phyloP scores from a whole-genome alignment of 2,888 invertebrate species.

The Kryphioiulus occultus region DNA sequence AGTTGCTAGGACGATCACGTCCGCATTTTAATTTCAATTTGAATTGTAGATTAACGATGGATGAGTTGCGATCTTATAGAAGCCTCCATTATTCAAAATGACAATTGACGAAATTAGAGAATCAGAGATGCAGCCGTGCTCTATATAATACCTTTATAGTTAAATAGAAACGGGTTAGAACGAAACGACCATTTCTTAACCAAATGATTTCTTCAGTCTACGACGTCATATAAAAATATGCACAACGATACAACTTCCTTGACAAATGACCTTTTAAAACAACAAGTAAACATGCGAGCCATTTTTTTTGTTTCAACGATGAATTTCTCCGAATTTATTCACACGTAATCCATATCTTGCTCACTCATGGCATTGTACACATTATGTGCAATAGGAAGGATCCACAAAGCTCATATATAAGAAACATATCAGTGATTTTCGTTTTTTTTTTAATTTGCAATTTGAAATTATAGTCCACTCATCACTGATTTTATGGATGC shows the following conservation, averaged over 20 bases:
- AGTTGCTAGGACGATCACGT: neutral
- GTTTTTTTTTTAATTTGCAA: neutral
- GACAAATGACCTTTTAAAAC: neutral
- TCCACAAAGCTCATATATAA: neutral
- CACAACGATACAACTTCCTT: neutral
- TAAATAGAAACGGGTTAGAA: neutral
- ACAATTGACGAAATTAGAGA: neutral
- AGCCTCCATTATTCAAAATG: neutral
- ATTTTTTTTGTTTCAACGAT: neutral
- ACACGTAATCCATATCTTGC: neutral
- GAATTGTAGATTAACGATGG: conserved; percentile 1
- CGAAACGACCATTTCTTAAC: neutral
- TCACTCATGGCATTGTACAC: neutral
- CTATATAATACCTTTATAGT: neutral
- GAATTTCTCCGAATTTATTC: neutral
- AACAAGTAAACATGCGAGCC: neutral
- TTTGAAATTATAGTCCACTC: conserved; percentile 35
- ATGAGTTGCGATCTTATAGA: neutral
- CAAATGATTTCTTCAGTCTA: neutral
- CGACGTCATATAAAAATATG: neutral
- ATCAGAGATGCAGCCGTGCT: neutral
- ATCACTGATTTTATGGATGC: neutral
- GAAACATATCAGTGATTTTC: neutral
- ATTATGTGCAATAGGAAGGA: neutral
- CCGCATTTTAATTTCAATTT: conserved; percentile 1